phyloP scores from a whole-genome alignment of 2,888 invertebrate genomes.

The Lithophane leautieri region DNA sequence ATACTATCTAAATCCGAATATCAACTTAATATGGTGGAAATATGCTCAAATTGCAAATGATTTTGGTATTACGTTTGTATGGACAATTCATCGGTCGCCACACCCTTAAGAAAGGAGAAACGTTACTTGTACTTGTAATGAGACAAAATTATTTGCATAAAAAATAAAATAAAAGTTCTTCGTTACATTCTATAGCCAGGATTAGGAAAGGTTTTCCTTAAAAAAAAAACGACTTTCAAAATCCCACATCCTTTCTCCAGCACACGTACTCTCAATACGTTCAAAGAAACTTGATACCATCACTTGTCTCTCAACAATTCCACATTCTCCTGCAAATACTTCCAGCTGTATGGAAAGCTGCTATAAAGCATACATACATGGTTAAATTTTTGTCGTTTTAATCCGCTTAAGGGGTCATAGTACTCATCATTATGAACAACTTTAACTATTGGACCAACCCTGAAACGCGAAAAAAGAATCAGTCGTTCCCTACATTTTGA shows the following conservation, averaged over 20 bases:
- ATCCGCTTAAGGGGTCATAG: too few species aligned
- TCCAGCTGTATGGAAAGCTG: neutral
- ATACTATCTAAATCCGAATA: too few species aligned
- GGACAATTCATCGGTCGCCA: too few species aligned
- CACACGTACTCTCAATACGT: constrained; percentile 6
- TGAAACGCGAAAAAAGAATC: too few species aligned
- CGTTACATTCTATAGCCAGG: neutral
- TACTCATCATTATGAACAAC: too few species aligned
- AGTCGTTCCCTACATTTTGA: too few species aligned
- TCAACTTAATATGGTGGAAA: too few species aligned
- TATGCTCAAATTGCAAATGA: too few species aligned
- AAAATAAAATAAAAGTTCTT: neutral
- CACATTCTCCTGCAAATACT: constrained; percentile 15
- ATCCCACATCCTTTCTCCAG: neutral
- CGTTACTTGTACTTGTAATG: neutral
- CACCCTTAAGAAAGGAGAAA: neutral
- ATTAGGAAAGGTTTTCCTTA: neutral
- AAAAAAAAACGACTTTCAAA: neutral
- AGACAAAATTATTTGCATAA: neutral
- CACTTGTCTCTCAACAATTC: constrained; percentile 4
- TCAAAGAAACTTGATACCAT: constrained; percentile 27
- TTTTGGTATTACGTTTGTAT: too few species aligned
- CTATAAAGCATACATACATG: neutral
- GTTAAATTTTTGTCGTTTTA: too few species aligned
- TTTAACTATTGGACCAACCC: too few species aligned